These are phyloP conservation scores for Chrysocyon brachyurus DNA, from an alignment of 2,797 vertebrate species.

Conservation along the genomic window DNA sequence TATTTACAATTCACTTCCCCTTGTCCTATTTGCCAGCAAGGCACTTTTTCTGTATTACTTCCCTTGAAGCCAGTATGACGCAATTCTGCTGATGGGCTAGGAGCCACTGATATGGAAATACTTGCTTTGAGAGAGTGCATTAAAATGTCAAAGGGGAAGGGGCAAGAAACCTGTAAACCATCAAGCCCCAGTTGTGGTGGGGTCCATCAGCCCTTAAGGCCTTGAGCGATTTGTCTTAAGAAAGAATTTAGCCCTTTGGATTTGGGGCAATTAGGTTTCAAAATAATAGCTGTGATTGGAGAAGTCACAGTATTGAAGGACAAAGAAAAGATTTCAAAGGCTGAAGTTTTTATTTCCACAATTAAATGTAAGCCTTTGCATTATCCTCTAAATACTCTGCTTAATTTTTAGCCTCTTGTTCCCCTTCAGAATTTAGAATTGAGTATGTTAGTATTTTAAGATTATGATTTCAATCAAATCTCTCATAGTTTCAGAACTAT, in stretches of 20 bases:
- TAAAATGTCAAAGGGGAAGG: slow-evolving; percentile 84
- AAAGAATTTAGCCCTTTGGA: slow-evolving; percentile 78
- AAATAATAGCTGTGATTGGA: slow-evolving; percentile 82
- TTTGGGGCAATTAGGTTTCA: slow-evolving; percentile 80
- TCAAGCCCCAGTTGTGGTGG: slow-evolving; percentile 50
- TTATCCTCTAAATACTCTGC: background rate
- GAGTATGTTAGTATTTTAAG: slow-evolving; percentile 48
- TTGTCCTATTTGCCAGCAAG: slow-evolving; percentile 90
- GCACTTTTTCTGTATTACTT: slow-evolving; percentile 85
- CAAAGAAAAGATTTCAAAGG: slow-evolving; percentile 74
- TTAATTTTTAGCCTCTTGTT: background rate
- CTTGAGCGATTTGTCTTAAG: background rate
- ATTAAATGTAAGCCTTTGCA: slow-evolving; percentile 65
- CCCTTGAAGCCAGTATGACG: slow-evolving; percentile 81
- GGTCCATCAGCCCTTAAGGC: background rate
- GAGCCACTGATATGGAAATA: slow-evolving; percentile 85
- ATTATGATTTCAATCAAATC: slow-evolving; percentile 44
- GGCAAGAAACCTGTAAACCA: slow-evolving; percentile 62
- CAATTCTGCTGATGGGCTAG: slow-evolving; percentile 84
- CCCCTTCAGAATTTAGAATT: slow-evolving; percentile 51
- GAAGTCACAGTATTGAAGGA: slow-evolving; percentile 71
- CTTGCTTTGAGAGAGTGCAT: slow-evolving; percentile 84
- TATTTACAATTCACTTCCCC: slow-evolving; percentile 93
- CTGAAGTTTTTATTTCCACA: slow-evolving; percentile 79
- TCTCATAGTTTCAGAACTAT: slow-evolving; percentile 30